These are phyloP conservation scores for Bos javanicus DNA, from an alignment of 2,113 vertebrate species.

Conservation along the genomic window DNA sequence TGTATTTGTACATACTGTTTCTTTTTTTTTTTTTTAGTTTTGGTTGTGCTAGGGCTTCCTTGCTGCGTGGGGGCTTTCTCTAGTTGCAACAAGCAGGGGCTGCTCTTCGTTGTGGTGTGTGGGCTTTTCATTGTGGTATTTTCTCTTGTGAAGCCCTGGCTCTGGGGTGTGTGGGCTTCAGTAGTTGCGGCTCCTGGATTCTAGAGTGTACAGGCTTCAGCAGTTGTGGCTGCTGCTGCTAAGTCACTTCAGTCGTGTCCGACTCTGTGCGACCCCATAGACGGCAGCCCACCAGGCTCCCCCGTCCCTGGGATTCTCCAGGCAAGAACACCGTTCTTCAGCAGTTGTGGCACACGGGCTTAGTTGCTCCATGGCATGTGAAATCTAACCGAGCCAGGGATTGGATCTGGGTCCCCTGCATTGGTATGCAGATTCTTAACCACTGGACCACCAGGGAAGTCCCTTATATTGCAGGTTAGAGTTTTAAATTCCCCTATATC, in stretches of 20 bases:
- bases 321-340: neutral
- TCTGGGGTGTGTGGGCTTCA: neutral
- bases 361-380: neutral
- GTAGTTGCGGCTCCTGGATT: neutral
- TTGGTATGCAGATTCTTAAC: neutral
- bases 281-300: too few relatives aligned
- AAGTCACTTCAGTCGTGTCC: too few relatives aligned
- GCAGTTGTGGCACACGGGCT: neutral
- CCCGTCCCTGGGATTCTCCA: too few relatives aligned
- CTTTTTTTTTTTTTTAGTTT: neutral
- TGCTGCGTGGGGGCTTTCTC: neutral
- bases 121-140: neutral
- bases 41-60: neutral
- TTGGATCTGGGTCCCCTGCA: neutral
- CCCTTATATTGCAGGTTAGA: neutral
- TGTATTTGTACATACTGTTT: neutral
- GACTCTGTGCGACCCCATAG: too few relatives aligned
- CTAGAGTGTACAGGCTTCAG: neutral
- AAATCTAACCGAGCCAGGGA: neutral
- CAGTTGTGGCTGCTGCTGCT: neutral
- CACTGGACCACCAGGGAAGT: neutral
- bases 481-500: neutral
- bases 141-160: neutral
- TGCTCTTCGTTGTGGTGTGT: neutral
- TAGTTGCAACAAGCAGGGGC: neutral